Percentiles rank a stretch among this genome's conserved stretches.
phyloP scores from a whole-genome alignment of 2,888 invertebrate species.

The Leptarthrus brevirostris region DNA sequence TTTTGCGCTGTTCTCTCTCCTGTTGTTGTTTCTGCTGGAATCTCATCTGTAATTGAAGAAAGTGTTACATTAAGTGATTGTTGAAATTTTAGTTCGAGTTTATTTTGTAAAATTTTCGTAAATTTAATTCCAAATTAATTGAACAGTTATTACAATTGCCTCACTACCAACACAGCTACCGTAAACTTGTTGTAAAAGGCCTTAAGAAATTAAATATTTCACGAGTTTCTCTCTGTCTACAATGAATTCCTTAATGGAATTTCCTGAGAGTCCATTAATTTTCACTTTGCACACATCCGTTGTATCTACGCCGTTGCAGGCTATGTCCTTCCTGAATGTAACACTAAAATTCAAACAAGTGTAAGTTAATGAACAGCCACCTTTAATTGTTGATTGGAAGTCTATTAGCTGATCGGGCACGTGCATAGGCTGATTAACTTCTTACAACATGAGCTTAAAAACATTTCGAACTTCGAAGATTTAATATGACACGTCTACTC shows the following conservation, averaged over 20 bases:
- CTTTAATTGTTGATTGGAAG: not conserved
- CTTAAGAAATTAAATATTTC: conserved; percentile 31
- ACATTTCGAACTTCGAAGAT: no score
- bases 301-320: not conserved
- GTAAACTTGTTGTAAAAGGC: not conserved
- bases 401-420: not conserved
- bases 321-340: not conserved
- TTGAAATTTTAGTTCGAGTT: no score
- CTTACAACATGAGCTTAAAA: not conserved
- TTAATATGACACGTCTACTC: no score
- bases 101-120: not conserved
- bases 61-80: not conserved
- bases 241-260: conserved; percentile 40
- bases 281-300: conserved; percentile 48
- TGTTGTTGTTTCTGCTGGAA: conserved; percentile 86
- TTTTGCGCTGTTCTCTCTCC: conserved; percentile 82
- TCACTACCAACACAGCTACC: not conserved
- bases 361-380: conserved; percentile 17
- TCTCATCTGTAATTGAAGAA: conserved; percentile 73
- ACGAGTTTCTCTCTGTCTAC: conserved; percentile 10
- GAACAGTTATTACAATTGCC: conserved; percentile 4
- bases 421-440: not conserved
- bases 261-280: conserved; percentile 49
- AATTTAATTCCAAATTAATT: conserved; percentile 25
- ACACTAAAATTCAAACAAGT: not conserved